phyloP scores from a whole-genome alignment of 2,113 vertebrate species.

The Notothenia rossii region DNA sequence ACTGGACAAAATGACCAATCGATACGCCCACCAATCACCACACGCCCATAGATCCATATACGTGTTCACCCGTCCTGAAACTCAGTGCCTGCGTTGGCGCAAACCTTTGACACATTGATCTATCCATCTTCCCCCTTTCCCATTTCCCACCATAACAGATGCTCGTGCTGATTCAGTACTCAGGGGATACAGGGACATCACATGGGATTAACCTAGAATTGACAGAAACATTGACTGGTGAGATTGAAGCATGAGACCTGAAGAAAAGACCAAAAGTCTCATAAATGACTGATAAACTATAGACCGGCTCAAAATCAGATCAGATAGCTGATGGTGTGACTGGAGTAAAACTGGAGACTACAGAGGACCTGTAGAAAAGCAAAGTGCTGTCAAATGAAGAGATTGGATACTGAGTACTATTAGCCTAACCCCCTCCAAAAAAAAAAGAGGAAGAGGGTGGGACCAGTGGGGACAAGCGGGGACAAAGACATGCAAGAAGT shows the following conservation, averaged over 20 bases:
- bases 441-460: conserved; percentile 28
- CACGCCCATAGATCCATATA: conserved; percentile 60
- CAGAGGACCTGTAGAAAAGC: not conserved
- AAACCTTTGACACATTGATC: conserved; percentile 68
- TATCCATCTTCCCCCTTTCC: conserved; percentile 33
- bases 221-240: conserved; percentile 15
- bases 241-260: conserved; percentile 19
- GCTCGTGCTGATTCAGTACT: conserved; percentile 74
- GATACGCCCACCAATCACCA: conserved; percentile 67
- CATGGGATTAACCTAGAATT: conserved; percentile 17
- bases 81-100: conserved; percentile 29
- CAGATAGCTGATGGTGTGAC: not conserved
- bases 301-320: conserved; percentile 15
- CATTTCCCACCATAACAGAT: conserved; percentile 47
- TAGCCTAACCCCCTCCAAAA: not conserved
- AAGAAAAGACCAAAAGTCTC: conserved; percentile 30
- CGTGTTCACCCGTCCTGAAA: conserved; percentile 62
- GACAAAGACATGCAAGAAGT: conserved; percentile 64
- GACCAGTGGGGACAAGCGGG: conserved; percentile 33
- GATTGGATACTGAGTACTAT: conserved; percentile 7
- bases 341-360: not conserved
- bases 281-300: conserved; percentile 12
- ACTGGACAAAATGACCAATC: conserved; percentile 46
- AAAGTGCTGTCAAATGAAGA: conserved; percentile 8
- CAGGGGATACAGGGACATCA: conserved; percentile 37